Evolutionary conservation across 2,888 invertebrate species (phyloP).

Genomic region (Xiphydria camelus): DNA sequence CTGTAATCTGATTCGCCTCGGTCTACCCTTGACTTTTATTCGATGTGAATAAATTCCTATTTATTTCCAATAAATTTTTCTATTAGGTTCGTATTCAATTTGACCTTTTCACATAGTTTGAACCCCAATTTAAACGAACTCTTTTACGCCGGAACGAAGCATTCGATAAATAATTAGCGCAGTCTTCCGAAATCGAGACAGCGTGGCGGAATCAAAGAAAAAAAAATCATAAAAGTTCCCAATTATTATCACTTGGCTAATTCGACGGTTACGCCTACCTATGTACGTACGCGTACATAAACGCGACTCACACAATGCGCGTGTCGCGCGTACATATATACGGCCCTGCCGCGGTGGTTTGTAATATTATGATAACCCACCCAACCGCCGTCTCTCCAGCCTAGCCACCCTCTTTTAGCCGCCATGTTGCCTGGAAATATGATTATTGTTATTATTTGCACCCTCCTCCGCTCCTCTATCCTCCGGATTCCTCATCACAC

Average conservation of each 20-base stretch:
- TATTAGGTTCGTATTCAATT: too few relatives aligned
- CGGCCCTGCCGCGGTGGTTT: conserved; percentile 53
- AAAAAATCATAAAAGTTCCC: too few relatives aligned
- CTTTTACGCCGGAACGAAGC: too few relatives aligned
- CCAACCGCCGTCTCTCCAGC: conserved; percentile 20
- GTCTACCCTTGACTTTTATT: too few relatives aligned
- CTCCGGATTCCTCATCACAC: conserved; percentile 43
- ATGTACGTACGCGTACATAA: conserved; percentile 30
- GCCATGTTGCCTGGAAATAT: conserved; percentile 58
- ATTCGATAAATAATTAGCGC: too few relatives aligned
- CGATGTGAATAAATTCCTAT: too few relatives aligned
- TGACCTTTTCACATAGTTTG: too few relatives aligned
- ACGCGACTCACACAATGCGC: neutral
- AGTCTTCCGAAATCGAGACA: too few relatives aligned
- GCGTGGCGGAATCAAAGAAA: conserved; percentile 14
- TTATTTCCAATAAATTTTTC: too few relatives aligned
- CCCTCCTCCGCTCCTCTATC: conserved; percentile 46
- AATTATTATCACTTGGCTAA: too few relatives aligned
- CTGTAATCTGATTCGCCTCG: too few relatives aligned
- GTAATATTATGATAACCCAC: conserved; percentile 58
- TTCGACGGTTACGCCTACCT: conserved; percentile 35
- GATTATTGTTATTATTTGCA: conserved; percentile 58
- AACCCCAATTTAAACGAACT: too few relatives aligned
- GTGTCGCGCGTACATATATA: conserved; percentile 39
- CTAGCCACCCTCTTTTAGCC: conserved; percentile 52